Base-by-base conservation (phyloP, 2,113 vertebrate genomes). In the Zeus faber region DNA sequence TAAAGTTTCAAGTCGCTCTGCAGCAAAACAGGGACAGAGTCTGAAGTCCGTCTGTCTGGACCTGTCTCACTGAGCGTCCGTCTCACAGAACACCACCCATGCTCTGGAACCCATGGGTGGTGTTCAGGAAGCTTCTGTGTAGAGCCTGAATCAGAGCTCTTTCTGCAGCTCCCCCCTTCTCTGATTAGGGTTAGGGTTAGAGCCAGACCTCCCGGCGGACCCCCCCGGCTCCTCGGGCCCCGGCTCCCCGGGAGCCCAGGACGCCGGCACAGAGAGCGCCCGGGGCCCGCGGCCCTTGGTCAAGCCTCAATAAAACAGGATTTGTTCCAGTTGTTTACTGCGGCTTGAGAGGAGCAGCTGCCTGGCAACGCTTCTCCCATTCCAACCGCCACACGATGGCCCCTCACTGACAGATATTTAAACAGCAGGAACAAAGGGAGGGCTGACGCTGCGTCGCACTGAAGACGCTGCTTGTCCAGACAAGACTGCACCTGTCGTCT, bases 291-390 rank as follows among this genome's bases (percentile, higher is more conserved):
- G 67, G 73, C 82, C 84, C 76, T 87, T 79, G 70, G 79, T 82
- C 77, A 79, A 86, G 81, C 80, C 63, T 83, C 71, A 86, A 82
- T 86, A 86, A 88, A 89, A 89, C 76, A 84, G 83, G 86, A 89
- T 88, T 90, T 86, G 87, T 88, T 89, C 85, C 89, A 89, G 86
- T 84, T 87, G 88, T 89, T 87, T 87, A 85, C 80, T 84, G 81
- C 82, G 85, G 80, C 84, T 85, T 83, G 81, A 84, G 83, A 83
- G 80, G 74, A 88, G 81, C 78, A 88, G 89, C 88, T 88, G 86
- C 80, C 79, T 88, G 87, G 85, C 82, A 84, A 79, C 55, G 74
- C 68, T 79, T 79, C 79, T 73, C 74, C 80, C 73, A 73, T 84
- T 82, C 82, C 84, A 82, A 85, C 74, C 82, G 79, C 79, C 74